Conservation (phyloP, 2,113 vertebrate genomes). For the Carlito syrichta region DNA sequence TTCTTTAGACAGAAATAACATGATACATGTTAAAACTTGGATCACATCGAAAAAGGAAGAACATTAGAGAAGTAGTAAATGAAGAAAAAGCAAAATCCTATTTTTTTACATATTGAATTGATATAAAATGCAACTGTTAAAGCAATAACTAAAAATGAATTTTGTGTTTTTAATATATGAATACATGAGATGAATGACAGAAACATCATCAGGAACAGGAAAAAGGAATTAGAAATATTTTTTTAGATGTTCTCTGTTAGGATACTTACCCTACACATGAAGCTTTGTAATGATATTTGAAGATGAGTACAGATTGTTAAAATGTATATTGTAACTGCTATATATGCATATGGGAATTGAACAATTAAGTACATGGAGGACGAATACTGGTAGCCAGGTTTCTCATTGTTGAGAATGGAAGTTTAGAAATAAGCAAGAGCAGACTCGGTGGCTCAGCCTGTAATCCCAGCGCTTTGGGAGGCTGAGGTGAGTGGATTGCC, state of each 20-base stretch:
- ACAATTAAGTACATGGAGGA: background rate
- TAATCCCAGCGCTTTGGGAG: too few species aligned
- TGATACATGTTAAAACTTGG: background rate
- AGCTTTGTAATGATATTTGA: background rate
- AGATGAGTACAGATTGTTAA: background rate
- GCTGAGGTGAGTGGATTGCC: too few species aligned
- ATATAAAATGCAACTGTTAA: background rate
- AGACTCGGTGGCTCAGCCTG: too few species aligned
- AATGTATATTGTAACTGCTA: background rate
- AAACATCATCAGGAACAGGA: background rate
- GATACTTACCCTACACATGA: background rate
- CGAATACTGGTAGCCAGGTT: background rate
- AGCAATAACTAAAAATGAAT: background rate
- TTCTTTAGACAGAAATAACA: background rate
- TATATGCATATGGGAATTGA: background rate
- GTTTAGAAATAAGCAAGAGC: background rate
- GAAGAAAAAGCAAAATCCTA: background rate
- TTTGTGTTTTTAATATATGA: background rate
- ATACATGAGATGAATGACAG: background rate
- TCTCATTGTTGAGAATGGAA: background rate
- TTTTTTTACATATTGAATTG: background rate
- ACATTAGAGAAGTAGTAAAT: background rate
- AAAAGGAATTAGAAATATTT: background rate
- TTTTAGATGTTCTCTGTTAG: background rate
- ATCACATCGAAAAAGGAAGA: background rate